Evolutionary conservation across 2,113 vertebrate genomes (phyloP).

Genomic region (Sebastes schlegelii): DNA sequence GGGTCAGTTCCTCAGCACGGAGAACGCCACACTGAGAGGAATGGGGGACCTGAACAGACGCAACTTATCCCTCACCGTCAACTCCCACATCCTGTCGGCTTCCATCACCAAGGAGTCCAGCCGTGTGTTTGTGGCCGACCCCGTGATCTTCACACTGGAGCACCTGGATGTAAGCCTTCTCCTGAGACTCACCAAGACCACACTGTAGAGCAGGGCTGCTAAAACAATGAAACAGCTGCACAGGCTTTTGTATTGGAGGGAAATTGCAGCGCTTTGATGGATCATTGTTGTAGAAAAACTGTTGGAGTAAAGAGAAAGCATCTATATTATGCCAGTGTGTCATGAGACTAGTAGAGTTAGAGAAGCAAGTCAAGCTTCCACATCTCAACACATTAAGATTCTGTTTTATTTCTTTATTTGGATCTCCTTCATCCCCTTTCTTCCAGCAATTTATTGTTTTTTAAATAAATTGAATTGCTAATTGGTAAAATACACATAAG

Average conservation of each 20-base stretch:
- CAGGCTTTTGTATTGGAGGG: conserved; percentile 15
- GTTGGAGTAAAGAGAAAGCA: not conserved
- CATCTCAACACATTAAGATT: conserved; percentile 2
- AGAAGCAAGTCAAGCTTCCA: not conserved
- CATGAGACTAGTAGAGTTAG: not conserved
- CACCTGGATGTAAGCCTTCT: conserved; percentile 95
- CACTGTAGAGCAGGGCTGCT: conserved; percentile 6
- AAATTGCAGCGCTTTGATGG: conserved; percentile 19
- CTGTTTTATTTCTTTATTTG: conserved; percentile 1
- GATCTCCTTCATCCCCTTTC: conserved; percentile 7
- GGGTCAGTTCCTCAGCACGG: conserved; percentile 96
- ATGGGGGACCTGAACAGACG: conserved; percentile 86
- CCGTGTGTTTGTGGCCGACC: conserved; percentile 95
- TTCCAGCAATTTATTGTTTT: not conserved
- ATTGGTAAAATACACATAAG: not conserved
- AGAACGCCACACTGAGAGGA: conserved; percentile 94
- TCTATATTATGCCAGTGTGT: conserved; percentile 1
- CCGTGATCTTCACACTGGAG: conserved; percentile 94
- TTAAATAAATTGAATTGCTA: conserved; percentile 2
- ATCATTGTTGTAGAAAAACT: not conserved
- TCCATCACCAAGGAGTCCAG: conserved; percentile 99
- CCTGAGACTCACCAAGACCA: conserved; percentile 36
- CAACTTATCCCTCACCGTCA: conserved; percentile 95
- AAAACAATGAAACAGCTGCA: conserved; percentile 26
- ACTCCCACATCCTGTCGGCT: conserved; percentile 97